These are phyloP conservation scores for Phylloscopus trochilus DNA, from an alignment of 2,113 vertebrate genomes.

Conservation along the genomic window DNA sequence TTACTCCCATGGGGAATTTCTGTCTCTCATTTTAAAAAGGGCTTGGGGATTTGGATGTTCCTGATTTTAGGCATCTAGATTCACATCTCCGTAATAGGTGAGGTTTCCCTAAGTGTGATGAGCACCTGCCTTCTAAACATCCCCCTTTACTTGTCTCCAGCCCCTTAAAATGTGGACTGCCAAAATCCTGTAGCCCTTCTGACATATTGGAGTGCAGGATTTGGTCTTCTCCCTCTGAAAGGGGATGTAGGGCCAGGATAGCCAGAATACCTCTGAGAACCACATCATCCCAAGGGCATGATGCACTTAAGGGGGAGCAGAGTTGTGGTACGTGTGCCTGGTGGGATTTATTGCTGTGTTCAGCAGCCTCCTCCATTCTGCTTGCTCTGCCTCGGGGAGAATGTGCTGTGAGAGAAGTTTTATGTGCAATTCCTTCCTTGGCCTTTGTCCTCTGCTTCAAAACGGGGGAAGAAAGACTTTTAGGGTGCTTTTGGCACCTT, in stretches of 20 bases:
- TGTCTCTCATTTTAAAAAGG: background rate
- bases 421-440: constrained; percentile 7
- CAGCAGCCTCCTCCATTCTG: background rate
- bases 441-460: background rate
- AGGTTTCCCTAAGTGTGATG: background rate
- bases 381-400: background rate
- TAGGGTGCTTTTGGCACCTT: background rate
- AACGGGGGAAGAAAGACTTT: background rate
- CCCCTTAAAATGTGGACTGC: background rate
- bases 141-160: background rate
- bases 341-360: constrained; percentile 53
- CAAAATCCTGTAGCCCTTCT: background rate
- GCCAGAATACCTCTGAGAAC: background rate
- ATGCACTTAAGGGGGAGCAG: background rate
- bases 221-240: background rate
- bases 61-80: background rate
- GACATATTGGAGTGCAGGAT: background rate
- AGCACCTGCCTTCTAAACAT: background rate
- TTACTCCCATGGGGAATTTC: background rate
- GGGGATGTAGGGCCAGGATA: background rate
- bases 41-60: background rate
- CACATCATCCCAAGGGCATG: background rate
- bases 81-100: background rate
- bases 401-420: constrained; percentile 14
- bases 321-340: background rate